phyloP scores from a whole-genome alignment of 2,113 vertebrate species.

The Tetraodon nigroviridis region DNA sequence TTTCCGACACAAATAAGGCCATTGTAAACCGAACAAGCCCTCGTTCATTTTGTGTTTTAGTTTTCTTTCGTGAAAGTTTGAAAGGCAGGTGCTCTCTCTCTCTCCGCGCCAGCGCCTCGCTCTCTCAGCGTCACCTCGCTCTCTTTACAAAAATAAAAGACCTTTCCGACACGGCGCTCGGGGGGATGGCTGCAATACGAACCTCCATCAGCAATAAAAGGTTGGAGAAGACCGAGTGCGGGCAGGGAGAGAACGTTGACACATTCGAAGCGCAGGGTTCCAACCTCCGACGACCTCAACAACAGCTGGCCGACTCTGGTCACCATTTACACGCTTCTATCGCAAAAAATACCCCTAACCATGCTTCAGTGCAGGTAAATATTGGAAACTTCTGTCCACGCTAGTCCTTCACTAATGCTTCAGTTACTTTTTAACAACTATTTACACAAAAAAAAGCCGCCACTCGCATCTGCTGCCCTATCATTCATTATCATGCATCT shows the following conservation, averaged over 20 bases:
- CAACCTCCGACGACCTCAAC: no score
- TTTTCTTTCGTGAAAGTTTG: conserved; percentile 42
- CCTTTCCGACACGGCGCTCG: conserved; percentile 32
- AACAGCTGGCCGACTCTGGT: not conserved
- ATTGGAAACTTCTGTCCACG: not conserved
- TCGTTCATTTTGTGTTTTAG: no score
- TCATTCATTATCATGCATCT: not conserved
- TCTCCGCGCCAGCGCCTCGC: no score
- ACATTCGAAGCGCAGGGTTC: conserved; percentile 28
- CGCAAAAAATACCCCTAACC: no score
- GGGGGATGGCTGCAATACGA: conserved; percentile 28
- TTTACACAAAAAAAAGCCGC: not conserved
- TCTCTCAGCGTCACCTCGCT: conserved; percentile 10
- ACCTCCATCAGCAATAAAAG: conserved; percentile 15
- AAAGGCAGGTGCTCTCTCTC: conserved; percentile 39
- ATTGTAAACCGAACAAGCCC: conserved; percentile 73
- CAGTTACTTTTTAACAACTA: conserved; percentile 16
- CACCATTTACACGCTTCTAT: no score
- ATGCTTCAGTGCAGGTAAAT: conserved; percentile 4
- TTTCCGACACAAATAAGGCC: conserved; percentile 69
- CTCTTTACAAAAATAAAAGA: conserved; percentile 71
- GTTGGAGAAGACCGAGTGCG: conserved; percentile 7
- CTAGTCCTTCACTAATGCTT: not conserved
- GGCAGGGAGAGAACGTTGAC: conserved; percentile 30
- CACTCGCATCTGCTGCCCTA: no score